Base-by-base conservation (phyloP, 2,113 vertebrate genomes). In the Nibea albiflora region DNA sequence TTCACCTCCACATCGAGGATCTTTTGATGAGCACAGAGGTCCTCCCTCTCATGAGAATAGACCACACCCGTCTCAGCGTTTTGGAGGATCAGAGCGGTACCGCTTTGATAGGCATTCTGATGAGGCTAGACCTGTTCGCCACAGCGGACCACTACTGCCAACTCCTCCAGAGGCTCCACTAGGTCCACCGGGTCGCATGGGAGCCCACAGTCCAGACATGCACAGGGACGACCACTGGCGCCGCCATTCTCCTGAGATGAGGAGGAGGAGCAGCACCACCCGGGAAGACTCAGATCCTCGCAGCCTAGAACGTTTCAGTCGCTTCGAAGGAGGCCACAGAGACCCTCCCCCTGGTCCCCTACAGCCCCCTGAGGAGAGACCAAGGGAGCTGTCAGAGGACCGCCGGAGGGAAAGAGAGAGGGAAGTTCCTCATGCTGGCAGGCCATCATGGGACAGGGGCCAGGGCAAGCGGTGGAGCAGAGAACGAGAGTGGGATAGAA, bases 21-120 rank as follows among this genome's bases (percentile, higher is more conserved):
- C 96, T 76, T 98, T 97, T 87, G 96, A 98, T 9, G 97, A 98
- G 11, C 95, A 94, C 62, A 90, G 96, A 73, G 96, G 93, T 3
- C 90, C 88, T 49, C 93, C 92, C 19, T 93, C 95, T 24, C 95
- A 94, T 76, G 96, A 96, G n/a, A 95, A 92, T 64, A 93, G 97
- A 76, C 95, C 95, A 4, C 94, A 94, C 68, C 90, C 88, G 0
- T 93, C 96, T 0, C 92, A 95, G 4, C 94, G 94, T 31, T 99
- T 97, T 90, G 94, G 95, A 42, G 95, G 94, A 49, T 95, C 95
- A 88, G 96, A 93, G 90, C 90, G 96, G 6, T 98, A 96, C 87
- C 96, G 95, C 85, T 97, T 96, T 31, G 96, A 96, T 57, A 96
- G 96, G 56, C 90, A 78, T 20, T 81, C 95, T 4, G 95, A 95